Percentiles rank a stretch among this genome's conserved stretches.
Evolutionary conservation across 2,888 invertebrate genomes (phyloP).

Genomic region (Axea sp.): DNA sequence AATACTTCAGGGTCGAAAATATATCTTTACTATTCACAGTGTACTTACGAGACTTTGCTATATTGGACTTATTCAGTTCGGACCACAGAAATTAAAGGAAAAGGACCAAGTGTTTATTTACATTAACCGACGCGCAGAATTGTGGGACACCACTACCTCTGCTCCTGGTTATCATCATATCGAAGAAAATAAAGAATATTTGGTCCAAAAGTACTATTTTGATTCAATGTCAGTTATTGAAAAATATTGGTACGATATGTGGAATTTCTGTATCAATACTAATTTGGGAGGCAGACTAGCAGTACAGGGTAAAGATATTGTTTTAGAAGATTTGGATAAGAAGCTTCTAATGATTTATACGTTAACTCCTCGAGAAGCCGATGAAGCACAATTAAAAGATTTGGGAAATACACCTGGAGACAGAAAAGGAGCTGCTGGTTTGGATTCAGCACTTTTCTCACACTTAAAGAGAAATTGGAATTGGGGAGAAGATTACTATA

Average conservation of each 20-base stretch:
- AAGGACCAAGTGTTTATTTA: constrained; percentile 87
- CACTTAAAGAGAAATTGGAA: constrained; percentile 85
- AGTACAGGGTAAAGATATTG: constrained; percentile 79
- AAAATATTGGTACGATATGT: constrained; percentile 85
- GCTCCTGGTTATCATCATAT: constrained; percentile 83
- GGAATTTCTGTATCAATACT: constrained; percentile 85
- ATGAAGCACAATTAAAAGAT: constrained; percentile 80
- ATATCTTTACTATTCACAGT: constrained; percentile 82
- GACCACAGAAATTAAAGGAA: constrained; percentile 83
- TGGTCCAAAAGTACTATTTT: constrained; percentile 81
- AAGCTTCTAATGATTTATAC: constrained; percentile 80
- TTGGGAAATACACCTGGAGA: constrained; percentile 86
- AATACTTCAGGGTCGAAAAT: constrained; percentile 82
- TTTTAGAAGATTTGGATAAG: constrained; percentile 79
- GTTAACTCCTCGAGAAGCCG: constrained; percentile 77
- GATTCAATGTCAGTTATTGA: constrained; percentile 81
- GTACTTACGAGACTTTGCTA: constrained; percentile 82
- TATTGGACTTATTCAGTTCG: constrained; percentile 86
- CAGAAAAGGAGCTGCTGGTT: constrained; percentile 85
- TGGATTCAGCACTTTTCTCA: constrained; percentile 85
- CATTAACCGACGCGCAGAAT: constrained; percentile 82
- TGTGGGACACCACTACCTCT: constrained; percentile 85
- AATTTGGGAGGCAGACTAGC: constrained; percentile 81
- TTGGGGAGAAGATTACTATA: constrained; percentile 74
- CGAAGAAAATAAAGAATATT: constrained; percentile 82